phyloP scores from a whole-genome alignment of 2,797 vertebrate species.

The Mergus octosetaceus region DNA sequence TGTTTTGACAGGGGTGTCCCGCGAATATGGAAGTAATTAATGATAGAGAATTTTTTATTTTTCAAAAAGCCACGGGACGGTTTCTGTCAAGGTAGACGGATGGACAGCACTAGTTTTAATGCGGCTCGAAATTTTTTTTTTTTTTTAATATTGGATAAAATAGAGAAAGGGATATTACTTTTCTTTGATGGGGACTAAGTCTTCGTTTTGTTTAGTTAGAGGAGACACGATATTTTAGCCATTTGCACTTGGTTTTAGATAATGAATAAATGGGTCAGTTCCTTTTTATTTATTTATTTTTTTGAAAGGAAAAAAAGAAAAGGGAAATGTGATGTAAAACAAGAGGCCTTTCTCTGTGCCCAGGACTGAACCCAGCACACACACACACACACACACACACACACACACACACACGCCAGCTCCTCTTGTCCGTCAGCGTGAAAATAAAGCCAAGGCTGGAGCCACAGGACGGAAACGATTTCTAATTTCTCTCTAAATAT shows the following conservation, averaged over 20 bases:
- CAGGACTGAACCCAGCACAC: neutral
- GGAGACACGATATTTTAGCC: neutral
- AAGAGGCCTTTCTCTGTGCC: conserved; percentile 23
- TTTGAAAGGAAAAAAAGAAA: neutral
- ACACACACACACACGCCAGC: neutral
- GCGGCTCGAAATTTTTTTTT: neutral
- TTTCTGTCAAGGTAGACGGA: neutral
- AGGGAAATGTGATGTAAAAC: neutral
- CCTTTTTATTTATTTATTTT: neutral
- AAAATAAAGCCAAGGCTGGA: conserved; percentile 49
- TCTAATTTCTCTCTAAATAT: conserved; percentile 70
- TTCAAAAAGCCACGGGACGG: neutral
- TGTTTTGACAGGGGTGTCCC: neutral
- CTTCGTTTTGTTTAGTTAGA: neutral
- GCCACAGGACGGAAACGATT: conserved; percentile 64
- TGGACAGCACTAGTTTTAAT: neutral
- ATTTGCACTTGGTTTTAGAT: neutral
- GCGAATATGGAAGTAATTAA: conserved; percentile 4
- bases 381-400: neutral
- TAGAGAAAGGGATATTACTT: neutral
- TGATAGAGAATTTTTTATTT: neutral
- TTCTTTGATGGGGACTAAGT: neutral
- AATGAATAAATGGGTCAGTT: neutral
- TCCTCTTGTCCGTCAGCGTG: conserved; percentile 31
- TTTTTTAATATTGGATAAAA: neutral